Percentiles rank a stretch among this genome's conserved stretches.
Conservation (phyloP, 2,888 invertebrate genomes). For the Agrotis exclamationis region DNA sequence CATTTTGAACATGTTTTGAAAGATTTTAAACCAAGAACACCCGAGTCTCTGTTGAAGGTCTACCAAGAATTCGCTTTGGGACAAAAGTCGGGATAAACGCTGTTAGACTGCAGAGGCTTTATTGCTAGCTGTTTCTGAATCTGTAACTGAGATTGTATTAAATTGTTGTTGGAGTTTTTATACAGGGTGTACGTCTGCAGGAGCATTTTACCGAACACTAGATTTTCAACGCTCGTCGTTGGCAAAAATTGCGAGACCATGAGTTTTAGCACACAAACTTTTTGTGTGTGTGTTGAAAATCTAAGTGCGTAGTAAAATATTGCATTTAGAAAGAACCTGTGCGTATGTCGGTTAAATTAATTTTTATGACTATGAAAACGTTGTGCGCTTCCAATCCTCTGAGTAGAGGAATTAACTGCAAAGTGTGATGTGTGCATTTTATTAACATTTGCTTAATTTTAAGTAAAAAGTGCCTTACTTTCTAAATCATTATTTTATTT, state of each 20-base stretch:
- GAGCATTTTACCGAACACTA: not conserved
- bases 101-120: not conserved
- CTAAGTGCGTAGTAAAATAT: not conserved
- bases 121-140: not conserved
- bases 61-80: constrained; percentile 93
- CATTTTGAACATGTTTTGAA: constrained; percentile 95
- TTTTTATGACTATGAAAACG: not conserved
- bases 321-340: not conserved
- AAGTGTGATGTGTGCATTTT: constrained; percentile 35
- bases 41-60: constrained; percentile 92
- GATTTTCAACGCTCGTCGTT: not conserved
- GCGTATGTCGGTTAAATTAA: not conserved
- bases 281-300: not conserved
- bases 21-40: constrained; percentile 95
- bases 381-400: not conserved
- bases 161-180: not conserved
- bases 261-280: not conserved
- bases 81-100: constrained; percentile 75
- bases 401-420: not conserved
- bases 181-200: not conserved
- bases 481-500: constrained; percentile 78
- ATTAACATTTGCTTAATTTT: constrained; percentile 21
- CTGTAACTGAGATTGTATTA: too few relatives aligned
- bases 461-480: constrained; percentile 49
- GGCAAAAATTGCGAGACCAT: too few relatives aligned